These are phyloP conservation scores for Pedionomus torquatus DNA, from an alignment of 2,113 vertebrate genomes.

Conservation along the genomic window DNA sequence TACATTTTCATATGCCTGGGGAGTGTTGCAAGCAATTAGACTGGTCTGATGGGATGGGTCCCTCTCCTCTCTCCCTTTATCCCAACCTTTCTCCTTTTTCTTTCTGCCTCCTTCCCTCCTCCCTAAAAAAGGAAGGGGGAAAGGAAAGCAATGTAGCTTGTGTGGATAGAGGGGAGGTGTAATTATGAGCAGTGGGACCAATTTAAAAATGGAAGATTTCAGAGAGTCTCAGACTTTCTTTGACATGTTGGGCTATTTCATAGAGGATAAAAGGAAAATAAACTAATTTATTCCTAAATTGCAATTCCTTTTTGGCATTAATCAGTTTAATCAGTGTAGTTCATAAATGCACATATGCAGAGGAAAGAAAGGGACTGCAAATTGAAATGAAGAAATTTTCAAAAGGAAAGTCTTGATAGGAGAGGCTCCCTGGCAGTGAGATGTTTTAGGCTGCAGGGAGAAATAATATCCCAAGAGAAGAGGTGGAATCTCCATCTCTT, in stretches of 20 bases:
- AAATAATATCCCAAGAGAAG: slow-evolving; percentile 19
- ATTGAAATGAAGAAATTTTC: not conserved
- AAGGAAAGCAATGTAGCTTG: not conserved
- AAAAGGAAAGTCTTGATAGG: not conserved
- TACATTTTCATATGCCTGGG: not conserved
- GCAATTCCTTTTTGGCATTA: slow-evolving; percentile 18
- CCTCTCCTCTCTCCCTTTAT: not conserved
- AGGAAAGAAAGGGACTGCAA: not conserved
- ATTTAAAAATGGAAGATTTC: slow-evolving; percentile 47
- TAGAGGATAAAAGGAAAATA: slow-evolving; percentile 50
- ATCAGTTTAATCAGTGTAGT: slow-evolving; percentile 38
- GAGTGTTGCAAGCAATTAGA: not conserved
- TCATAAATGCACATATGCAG: not conserved
- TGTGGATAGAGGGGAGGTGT: not conserved
- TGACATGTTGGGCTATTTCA: not conserved
- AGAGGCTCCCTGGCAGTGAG: not conserved
- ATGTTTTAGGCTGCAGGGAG: not conserved
- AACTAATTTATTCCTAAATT: slow-evolving; percentile 50
- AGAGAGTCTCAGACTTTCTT: not conserved
- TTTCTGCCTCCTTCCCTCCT: not conserved
- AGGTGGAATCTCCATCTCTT: not conserved
- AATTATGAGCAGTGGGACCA: slow-evolving; percentile 62
- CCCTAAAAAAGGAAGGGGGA: not conserved
- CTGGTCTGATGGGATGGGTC: not conserved
- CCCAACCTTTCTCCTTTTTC: not conserved